phyloP scores from a whole-genome alignment of 2,797 vertebrate species.

The Pseudochirops cupreus region DNA sequence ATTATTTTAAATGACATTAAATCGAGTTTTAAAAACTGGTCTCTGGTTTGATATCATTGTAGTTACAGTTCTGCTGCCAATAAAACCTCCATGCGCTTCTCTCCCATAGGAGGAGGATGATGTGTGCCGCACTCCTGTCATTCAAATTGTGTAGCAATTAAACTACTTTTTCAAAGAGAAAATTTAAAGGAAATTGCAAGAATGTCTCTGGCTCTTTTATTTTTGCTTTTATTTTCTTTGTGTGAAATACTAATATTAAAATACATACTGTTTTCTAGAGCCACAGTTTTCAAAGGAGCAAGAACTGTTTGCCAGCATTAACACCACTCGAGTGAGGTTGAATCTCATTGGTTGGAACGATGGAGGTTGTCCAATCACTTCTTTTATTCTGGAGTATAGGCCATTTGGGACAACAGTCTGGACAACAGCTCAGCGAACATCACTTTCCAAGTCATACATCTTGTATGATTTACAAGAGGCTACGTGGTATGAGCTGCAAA shows the following conservation, averaged over 20 bases:
- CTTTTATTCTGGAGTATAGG: conserved; percentile 96
- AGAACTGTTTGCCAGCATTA: conserved; percentile 97
- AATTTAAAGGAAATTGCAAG: background rate
- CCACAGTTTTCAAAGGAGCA: conserved; percentile 99
- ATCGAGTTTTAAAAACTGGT: background rate
- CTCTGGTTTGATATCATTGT: background rate
- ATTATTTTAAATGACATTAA: background rate
- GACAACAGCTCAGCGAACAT: conserved; percentile 96
- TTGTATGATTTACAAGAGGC: conserved; percentile 97
- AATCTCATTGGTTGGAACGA: conserved; percentile 99
- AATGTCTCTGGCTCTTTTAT: background rate
- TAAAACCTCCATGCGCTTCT: background rate
- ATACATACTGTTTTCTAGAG: conserved; percentile 84
- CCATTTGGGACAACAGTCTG: conserved; percentile 94
- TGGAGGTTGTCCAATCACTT: conserved; percentile 97
- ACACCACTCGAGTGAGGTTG: conserved; percentile 94
- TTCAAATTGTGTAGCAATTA: background rate
- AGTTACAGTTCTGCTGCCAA: background rate
- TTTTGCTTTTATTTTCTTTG: rapidly evolving
- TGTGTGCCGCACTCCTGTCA: background rate
- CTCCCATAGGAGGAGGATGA: background rate
- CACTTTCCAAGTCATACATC: conserved; percentile 96
- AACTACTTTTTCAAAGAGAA: background rate
- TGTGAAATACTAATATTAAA: background rate
- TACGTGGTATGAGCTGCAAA: conserved; percentile 98